Percentiles rank a stretch among this genome's conserved stretches.
These are phyloP conservation scores for Hydraecia micacea DNA, from an alignment of 2,888 invertebrate genomes.

Conservation along the genomic window DNA sequence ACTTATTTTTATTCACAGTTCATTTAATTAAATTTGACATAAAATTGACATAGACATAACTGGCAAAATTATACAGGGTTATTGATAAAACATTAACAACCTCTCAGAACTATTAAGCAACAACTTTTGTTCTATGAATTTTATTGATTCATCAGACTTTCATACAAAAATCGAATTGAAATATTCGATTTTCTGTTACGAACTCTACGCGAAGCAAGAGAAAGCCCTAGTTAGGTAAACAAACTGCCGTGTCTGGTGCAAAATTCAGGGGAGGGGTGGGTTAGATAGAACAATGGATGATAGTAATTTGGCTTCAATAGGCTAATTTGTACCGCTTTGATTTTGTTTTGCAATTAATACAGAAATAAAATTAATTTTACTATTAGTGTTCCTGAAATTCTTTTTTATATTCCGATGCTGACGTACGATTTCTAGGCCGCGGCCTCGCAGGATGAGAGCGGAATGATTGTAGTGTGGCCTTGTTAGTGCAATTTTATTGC, in stretches of 20 bases:
- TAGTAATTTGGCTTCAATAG: background rate
- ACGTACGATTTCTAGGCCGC: background rate
- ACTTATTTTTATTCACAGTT: background rate
- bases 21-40: too few relatives aligned
- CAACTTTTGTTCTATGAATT: too few relatives aligned
- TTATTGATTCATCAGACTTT: too few relatives aligned
- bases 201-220: too few relatives aligned
- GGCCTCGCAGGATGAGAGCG: constrained; percentile 7
- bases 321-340: background rate
- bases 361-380: background rate
- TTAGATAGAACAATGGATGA: background rate
- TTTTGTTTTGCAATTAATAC: background rate
- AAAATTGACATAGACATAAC: background rate
- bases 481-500: constrained; percentile 32
- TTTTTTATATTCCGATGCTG: background rate
- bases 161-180: too few relatives aligned
- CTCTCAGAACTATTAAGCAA: too few relatives aligned
- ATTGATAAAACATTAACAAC: too few relatives aligned
- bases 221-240: too few relatives aligned
- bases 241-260: too few relatives aligned
- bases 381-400: background rate
- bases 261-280: too few relatives aligned
- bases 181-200: too few relatives aligned
- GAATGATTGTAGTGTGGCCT: constrained; percentile 23
- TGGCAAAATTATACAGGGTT: too few relatives aligned